Evolutionary conservation across 2,888 invertebrate genomes (phyloP).

Genomic region (Trachelus iudaicus): DNA sequence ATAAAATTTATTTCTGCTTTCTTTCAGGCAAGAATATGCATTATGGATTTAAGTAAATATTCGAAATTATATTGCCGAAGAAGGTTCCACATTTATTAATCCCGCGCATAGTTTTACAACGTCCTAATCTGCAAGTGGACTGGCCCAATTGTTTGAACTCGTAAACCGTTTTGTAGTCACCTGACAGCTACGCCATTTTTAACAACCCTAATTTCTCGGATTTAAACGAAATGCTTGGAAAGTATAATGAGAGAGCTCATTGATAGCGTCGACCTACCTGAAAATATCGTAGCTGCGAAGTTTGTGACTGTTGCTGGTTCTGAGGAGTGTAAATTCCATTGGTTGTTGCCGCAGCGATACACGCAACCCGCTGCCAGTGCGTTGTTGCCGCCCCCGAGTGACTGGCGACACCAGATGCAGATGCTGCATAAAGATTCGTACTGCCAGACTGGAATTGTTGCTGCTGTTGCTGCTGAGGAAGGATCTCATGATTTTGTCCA

Average conservation of each 20-base stretch:
- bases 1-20: neutral
- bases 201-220: neutral
- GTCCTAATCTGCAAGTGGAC: neutral
- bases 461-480: constrained; percentile 14
- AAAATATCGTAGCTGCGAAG: constrained; percentile 17
- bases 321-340: neutral
- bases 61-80: neutral
- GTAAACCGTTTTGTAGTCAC: neutral
- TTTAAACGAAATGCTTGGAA: neutral
- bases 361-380: constrained; percentile 19
- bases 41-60: neutral
- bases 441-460: neutral
- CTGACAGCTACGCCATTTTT: neutral
- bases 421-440: neutral
- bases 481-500: constrained; percentile 9
- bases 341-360: neutral
- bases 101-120: neutral
- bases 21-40: neutral
- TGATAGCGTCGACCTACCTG: constrained; percentile 7
- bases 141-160: neutral
- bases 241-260: neutral
- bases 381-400: neutral
- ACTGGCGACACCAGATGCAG: neutral
- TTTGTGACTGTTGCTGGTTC: constrained; percentile 13
- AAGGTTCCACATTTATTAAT: neutral